Evolutionary conservation across 2,797 vertebrate genomes (phyloP).

Genomic region (Pantherophis vulpinus): DNA sequence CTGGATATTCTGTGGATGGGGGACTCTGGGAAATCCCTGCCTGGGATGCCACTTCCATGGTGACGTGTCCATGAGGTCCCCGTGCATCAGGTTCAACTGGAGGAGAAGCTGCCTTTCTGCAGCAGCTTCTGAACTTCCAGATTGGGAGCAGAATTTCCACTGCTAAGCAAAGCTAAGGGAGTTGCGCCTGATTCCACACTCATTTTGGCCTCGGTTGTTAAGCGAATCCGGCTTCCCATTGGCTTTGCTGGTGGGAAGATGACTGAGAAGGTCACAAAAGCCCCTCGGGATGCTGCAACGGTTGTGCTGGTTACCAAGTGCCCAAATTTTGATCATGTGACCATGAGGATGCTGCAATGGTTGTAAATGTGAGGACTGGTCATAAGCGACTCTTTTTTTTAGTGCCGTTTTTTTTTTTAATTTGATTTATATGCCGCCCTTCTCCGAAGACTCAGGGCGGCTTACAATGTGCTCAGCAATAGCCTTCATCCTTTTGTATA

Average conservation of each 20-base stretch:
- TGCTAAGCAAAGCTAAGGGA: too few species aligned
- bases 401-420: too few species aligned
- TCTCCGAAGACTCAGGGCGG: too few species aligned
- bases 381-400: background rate
- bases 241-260: background rate
- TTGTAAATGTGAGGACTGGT: background rate
- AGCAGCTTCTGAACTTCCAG: background rate
- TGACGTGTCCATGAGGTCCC: background rate
- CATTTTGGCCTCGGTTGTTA: background rate
- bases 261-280: background rate
- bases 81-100: background rate
- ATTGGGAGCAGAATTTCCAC: too few species aligned
- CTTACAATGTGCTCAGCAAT: too few species aligned
- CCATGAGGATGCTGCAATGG: background rate
- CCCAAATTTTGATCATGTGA: background rate
- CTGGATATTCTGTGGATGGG: background rate
- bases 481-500: too few species aligned
- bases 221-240: background rate
- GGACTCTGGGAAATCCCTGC: background rate
- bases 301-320: background rate
- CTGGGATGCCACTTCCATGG: background rate
- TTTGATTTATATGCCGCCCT: too few species aligned
- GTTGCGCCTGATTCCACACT: background rate
- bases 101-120: background rate
- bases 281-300: background rate